These are phyloP conservation scores for Pristionchus maxplancki DNA, from an alignment of 2,888 invertebrate species.

Conservation along the genomic window DNA sequence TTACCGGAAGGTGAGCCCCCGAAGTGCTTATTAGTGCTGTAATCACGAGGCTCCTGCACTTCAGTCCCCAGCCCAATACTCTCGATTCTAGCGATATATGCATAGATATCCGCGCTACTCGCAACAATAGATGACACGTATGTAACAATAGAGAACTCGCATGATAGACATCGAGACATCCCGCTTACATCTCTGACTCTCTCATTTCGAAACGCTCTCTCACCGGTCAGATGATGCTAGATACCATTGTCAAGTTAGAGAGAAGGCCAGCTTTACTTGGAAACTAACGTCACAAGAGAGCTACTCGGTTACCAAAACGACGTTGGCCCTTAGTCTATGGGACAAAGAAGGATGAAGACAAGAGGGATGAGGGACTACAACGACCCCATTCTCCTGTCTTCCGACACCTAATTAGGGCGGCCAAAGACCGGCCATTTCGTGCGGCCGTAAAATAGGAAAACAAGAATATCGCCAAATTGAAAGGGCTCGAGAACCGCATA, in stretches of 20 bases:
- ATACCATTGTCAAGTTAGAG: neutral
- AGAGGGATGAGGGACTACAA: neutral
- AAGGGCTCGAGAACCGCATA: neutral
- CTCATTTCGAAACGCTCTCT: too few relatives aligned
- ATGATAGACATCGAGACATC: neutral
- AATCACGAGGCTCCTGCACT: neutral
- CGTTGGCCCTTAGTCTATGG: neutral
- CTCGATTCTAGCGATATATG: neutral
- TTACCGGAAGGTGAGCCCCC: neutral
- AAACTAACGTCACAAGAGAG: neutral
- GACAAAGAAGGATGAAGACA: neutral
- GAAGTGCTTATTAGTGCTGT: neutral
- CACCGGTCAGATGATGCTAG: too few relatives aligned
- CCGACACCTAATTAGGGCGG: neutral
- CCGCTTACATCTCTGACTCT: too few relatives aligned
- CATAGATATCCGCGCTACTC: neutral
- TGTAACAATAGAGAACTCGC: neutral
- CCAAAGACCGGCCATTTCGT: neutral
- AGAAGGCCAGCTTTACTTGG: neutral
- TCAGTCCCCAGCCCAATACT: neutral
- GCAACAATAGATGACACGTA: neutral
- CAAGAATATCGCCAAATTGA: neutral
- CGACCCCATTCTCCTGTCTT: neutral
- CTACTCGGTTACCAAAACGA: neutral
- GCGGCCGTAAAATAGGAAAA: neutral